phyloP scores from a whole-genome alignment of 1,140 invertebrate genomes.

The Maconellicoccus hirsutus region DNA sequence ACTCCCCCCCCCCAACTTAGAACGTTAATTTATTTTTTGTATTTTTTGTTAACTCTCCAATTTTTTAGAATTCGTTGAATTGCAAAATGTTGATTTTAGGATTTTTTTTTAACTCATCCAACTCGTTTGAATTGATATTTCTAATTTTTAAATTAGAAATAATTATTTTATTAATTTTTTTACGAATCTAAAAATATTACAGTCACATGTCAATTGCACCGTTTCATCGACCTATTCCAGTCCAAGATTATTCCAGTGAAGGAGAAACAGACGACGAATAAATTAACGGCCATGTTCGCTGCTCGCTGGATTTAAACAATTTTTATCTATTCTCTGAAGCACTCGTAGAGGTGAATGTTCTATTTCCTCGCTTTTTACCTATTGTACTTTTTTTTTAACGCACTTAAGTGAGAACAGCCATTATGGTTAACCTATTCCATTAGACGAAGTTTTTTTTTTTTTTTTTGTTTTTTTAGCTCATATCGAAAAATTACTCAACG shows the following conservation, averaged over 20 bases:
- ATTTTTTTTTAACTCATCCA: no score
- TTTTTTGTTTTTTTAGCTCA: no score
- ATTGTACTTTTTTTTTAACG: neutral
- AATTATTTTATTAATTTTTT: neutral
- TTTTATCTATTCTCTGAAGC: neutral
- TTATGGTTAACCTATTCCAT: no score
- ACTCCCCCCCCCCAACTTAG: no score
- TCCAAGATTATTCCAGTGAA: slow-evolving; percentile 73
- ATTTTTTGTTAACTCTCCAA: no score
- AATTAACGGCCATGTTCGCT: neutral
- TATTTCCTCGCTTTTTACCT: neutral
- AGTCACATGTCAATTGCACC: slow-evolving; percentile 70
- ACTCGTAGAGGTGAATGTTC: neutral
- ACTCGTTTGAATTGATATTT: neutral
- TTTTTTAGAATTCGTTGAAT: no score
- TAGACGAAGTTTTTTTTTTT: no score
- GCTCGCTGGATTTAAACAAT: neutral
- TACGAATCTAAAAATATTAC: slow-evolving; percentile 30
- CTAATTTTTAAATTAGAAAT: slow-evolving; percentile 22
- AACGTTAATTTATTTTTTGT: no score
- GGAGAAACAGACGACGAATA: slow-evolving; percentile 79
- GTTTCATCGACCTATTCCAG: slow-evolving; percentile 48
- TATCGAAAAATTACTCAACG: no score
- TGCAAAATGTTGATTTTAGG: no score
- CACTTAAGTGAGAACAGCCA: no score